Percentiles rank a stretch among this genome's conserved stretches.
Conservation (phyloP, 2,797 vertebrate genomes). For the Phataginus tetradactyla region DNA sequence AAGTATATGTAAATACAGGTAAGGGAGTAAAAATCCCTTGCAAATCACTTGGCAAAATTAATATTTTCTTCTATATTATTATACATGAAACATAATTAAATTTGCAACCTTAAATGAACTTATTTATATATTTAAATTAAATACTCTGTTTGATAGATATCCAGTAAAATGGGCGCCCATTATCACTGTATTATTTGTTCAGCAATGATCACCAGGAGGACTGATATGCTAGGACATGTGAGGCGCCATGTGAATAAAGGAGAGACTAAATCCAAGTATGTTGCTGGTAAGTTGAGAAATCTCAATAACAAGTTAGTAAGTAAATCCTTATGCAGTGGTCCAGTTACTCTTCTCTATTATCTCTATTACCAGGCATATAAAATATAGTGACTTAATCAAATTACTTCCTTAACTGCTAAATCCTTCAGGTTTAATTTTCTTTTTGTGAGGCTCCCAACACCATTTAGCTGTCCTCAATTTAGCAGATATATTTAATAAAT, state of each 20-base stretch:
- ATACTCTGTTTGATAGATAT: constrained; percentile 82
- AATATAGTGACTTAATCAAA: background rate
- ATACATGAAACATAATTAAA: constrained; percentile 7
- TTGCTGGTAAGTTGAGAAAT: constrained; percentile 84
- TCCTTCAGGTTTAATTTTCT: constrained; percentile 2
- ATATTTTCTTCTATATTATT: background rate
- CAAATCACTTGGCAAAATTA: constrained; percentile 10
- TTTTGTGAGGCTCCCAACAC: constrained; percentile 6
- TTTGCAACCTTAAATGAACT: constrained; percentile 44
- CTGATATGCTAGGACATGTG: constrained; percentile 96
- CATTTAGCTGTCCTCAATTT: background rate
- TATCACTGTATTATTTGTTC: constrained; percentile 98
- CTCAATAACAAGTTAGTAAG: constrained; percentile 41
- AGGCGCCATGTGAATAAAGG: constrained; percentile 96
- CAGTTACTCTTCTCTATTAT: constrained; percentile 25
- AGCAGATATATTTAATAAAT: constrained; percentile 22
- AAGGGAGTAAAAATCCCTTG: constrained; percentile 39
- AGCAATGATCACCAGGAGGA: constrained; percentile 94
- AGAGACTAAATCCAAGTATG: constrained; percentile 94
- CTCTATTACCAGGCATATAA: background rate
- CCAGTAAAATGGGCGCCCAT: constrained; percentile 92
- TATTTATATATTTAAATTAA: constrained; percentile 42
- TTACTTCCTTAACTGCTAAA: constrained; percentile 12
- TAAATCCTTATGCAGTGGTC: constrained; percentile 24
- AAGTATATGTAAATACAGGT: background rate